Percentiles rank a stretch among this genome's conserved stretches.
Conservation (phyloP, 2,888 invertebrate species). For the Aphodius sticticus region DNA sequence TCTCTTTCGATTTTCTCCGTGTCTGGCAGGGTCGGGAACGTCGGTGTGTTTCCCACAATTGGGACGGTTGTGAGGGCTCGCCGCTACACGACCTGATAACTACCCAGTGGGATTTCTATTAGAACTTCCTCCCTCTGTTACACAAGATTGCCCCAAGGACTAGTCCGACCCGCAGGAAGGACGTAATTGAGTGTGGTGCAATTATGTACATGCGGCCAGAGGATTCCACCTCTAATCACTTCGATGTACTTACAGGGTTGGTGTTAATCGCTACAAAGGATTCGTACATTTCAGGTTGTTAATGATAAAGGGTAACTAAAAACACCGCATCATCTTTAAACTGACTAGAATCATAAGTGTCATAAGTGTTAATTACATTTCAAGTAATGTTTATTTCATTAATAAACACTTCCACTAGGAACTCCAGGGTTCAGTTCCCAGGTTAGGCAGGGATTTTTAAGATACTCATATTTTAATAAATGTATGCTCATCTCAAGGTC, state of each 20-base stretch:
- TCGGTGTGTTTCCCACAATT: constrained; percentile 27
- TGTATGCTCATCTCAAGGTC: too few relatives aligned
- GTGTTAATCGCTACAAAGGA: neutral
- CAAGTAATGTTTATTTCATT: too few relatives aligned
- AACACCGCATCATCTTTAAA: too few relatives aligned
- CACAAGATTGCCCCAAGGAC: constrained; percentile 6
- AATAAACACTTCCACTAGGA: too few relatives aligned
- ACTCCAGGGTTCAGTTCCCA: too few relatives aligned
- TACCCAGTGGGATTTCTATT: constrained; percentile 31
- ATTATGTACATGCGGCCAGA: neutral
- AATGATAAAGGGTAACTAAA: too few relatives aligned
- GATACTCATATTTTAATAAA: too few relatives aligned
- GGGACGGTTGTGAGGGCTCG: constrained; percentile 20
- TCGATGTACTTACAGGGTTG: neutral
- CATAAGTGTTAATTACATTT: too few relatives aligned
- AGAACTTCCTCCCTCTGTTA: constrained; percentile 16
- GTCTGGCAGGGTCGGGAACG: neutral
- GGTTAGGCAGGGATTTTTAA: too few relatives aligned
- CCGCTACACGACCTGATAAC: constrained; percentile 28
- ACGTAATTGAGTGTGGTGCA: constrained; percentile 13
- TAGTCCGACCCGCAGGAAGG: constrained; percentile 18
- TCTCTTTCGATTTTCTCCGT: neutral
- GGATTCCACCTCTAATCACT: constrained; percentile 4
- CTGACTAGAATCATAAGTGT: too few relatives aligned
- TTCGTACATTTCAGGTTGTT: too few relatives aligned